Evolutionary conservation across 2,888 invertebrate species (phyloP).

Genomic region (Acanthosepion pharaonis): DNA sequence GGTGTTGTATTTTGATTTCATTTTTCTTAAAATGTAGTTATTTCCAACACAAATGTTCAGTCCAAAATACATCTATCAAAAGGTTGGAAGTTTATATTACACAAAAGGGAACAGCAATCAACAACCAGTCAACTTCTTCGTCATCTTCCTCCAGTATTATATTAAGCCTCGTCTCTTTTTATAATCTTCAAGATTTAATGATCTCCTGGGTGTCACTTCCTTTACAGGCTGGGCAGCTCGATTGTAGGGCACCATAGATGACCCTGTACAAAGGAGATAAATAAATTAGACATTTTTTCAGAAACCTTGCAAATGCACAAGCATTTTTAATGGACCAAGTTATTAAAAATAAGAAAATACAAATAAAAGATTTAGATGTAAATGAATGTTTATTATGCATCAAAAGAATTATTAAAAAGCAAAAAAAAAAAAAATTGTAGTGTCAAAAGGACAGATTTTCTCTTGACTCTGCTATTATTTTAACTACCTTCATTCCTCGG

Average conservation of each 20-base stretch:
- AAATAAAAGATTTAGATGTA: neutral
- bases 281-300: neutral
- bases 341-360: neutral
- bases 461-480: too few species aligned
- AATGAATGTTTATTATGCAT: too few species aligned
- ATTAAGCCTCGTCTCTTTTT: conserved; percentile 73
- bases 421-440: too few species aligned
- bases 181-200: conserved; percentile 75
- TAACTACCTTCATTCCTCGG: too few species aligned
- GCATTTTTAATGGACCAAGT: neutral
- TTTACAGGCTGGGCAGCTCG: conserved; percentile 58
- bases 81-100: conserved; percentile 36
- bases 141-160: conserved; percentile 53
- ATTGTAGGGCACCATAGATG: conserved; percentile 65
- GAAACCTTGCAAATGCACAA: neutral
- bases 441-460: too few species aligned
- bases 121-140: too few species aligned
- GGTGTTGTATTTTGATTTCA: neutral
- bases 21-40: neutral
- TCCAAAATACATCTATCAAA: conserved; percentile 37
- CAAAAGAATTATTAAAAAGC: too few species aligned
- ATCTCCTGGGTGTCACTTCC: conserved; percentile 66
- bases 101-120: neutral
- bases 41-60: neutral
- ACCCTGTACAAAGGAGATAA: conserved; percentile 56